Conservation (phyloP, 2,888 invertebrate genomes). For the Aleiodes leptofemur region DNA sequence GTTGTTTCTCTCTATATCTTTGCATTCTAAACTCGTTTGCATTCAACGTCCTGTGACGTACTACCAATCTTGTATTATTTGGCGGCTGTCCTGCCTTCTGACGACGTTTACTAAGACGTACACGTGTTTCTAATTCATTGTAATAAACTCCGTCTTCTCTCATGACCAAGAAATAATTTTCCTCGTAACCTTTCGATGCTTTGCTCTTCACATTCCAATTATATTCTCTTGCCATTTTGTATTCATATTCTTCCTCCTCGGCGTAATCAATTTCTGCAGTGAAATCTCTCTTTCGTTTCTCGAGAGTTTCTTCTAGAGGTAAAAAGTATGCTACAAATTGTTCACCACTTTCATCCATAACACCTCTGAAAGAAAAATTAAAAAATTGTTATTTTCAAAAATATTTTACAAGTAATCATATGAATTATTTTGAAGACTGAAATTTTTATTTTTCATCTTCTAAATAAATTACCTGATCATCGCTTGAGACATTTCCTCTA, state of each 20-base stretch:
- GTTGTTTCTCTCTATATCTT: conserved; percentile 88
- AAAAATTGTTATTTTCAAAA: conserved; percentile 6
- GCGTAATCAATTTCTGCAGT: conserved; percentile 86
- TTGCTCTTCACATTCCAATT: conserved; percentile 99
- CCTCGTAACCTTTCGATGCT: conserved; percentile 95
- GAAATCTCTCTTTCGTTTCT: conserved; percentile 90
- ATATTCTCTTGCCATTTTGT: conserved; percentile 98
- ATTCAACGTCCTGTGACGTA: conserved; percentile 91
- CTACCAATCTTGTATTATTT: conserved; percentile 89
- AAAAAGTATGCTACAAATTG: conserved; percentile 99
- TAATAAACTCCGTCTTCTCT: conserved; percentile 92
- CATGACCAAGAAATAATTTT: conserved; percentile 97
- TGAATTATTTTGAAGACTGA: not conserved
- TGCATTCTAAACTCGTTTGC: conserved; percentile 92
- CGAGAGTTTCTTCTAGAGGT: conserved; percentile 94
- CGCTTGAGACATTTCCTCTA: conserved; percentile 99
- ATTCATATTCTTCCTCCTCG: conserved; percentile 96
- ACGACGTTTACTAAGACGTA: conserved; percentile 93
- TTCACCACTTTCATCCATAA: conserved; percentile 99
- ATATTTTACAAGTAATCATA: not conserved
- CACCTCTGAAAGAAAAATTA: conserved; percentile 83
- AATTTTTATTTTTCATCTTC: not conserved
- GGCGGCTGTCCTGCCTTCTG: conserved; percentile 84
- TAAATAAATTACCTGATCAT: conserved; percentile 88
- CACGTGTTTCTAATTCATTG: conserved; percentile 96